Evolutionary conservation across 2,888 invertebrate genomes (phyloP).

Genomic region (Formica aserva): DNA sequence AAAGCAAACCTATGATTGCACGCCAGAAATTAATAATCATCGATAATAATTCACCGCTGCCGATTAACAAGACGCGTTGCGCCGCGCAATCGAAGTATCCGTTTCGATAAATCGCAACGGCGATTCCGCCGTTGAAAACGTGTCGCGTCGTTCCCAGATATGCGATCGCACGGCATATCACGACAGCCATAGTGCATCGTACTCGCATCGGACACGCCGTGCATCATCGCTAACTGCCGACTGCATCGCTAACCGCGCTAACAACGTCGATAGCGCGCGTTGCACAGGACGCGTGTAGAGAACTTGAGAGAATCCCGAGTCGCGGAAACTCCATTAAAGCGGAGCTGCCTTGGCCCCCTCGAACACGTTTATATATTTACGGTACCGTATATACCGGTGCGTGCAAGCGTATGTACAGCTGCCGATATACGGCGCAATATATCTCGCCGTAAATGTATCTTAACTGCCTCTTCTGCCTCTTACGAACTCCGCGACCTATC

Average conservation of each 20-base stretch:
- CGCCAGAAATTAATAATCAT: neutral
- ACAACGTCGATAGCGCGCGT: slow-evolving; percentile 60
- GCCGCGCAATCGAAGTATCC: neutral
- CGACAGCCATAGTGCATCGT: slow-evolving; percentile 31
- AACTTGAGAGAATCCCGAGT: slow-evolving; percentile 57
- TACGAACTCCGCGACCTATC: slow-evolving; percentile 69
- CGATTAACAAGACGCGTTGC: neutral
- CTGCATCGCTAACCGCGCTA: slow-evolving; percentile 52
- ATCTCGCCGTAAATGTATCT: slow-evolving; percentile 66
- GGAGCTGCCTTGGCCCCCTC: slow-evolving; percentile 53
- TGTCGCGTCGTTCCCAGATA: slow-evolving; percentile 22
- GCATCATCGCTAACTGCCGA: slow-evolving; percentile 72
- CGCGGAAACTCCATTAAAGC: slow-evolving; percentile 50
- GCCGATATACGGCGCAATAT: slow-evolving; percentile 43
- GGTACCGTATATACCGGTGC: neutral
- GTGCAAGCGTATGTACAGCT: neutral
- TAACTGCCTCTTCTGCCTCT: slow-evolving; percentile 57
- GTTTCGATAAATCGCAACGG: slow-evolving; percentile 28
- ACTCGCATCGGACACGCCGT: slow-evolving; percentile 63
- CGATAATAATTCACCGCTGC: neutral
- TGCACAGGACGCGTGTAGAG: slow-evolving; percentile 44
- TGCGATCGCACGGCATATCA: slow-evolving; percentile 54
- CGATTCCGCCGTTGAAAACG: slow-evolving; percentile 25
- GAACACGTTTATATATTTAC: neutral
- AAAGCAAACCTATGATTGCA: neutral